Percentiles rank a stretch among this genome's conserved stretches.
phyloP scores from a whole-genome alignment of 1,140 invertebrate species.

The Caenorhabditis inopinata region DNA sequence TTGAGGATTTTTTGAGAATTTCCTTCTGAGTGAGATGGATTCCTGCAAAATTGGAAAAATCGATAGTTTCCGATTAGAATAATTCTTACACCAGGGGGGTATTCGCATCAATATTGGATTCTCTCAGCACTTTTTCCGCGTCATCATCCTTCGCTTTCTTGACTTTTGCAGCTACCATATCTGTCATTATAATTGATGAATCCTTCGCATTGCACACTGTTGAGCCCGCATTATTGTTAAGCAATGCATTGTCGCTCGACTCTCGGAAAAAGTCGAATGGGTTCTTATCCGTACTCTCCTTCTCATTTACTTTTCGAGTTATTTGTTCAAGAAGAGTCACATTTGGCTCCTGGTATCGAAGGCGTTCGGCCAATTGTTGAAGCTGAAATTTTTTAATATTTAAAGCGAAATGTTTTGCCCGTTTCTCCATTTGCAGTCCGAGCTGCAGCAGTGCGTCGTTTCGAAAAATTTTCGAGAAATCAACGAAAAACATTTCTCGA shows the following conservation, averaged over 20 bases:
- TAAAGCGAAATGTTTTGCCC: too few species aligned
- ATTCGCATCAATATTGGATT: not conserved
- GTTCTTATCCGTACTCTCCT: not conserved
- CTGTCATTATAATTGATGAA: not conserved
- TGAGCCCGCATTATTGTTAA: not conserved
- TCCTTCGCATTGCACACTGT: not conserved
- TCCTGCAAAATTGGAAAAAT: not conserved
- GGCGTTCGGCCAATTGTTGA: not conserved
- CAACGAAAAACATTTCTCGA: too few species aligned
- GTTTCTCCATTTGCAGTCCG: too few species aligned
- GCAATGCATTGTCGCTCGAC: not conserved
- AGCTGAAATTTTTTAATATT: too few species aligned
- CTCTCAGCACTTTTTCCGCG: not conserved
- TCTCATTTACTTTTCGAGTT: conserved; percentile 16
- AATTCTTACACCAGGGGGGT: not conserved
- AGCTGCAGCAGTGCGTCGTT: too few species aligned
- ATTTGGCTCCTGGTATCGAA: conserved; percentile 1
- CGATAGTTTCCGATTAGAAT: too few species aligned
- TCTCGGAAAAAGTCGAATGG: conserved; percentile 8
- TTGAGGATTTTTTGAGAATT: conserved; percentile 2
- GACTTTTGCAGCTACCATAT: not conserved
- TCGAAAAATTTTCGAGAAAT: too few species aligned
- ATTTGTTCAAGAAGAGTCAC: not conserved
- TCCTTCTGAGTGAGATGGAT: not conserved
- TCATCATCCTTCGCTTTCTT: conserved; percentile 12